Evolutionary conservation across 2,113 vertebrate species (phyloP), one percentile per base, ranked within the genome.

Genomic region (Tachysurus fulvidraco): DNA sequence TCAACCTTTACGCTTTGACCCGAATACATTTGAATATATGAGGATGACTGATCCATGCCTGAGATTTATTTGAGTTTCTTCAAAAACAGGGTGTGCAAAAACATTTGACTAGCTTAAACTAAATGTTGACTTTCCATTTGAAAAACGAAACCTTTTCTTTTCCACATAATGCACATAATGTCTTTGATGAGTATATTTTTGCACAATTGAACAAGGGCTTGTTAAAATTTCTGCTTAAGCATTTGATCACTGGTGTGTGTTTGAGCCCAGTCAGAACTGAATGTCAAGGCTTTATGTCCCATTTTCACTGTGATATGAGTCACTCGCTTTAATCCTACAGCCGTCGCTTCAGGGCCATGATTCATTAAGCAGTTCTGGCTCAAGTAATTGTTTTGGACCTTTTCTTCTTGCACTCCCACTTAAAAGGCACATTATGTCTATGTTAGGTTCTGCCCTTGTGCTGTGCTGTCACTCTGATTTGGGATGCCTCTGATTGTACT

Each of bases 211-310:
- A 79, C 73, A 86, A 83, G 83, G 59, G 54, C 28, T 81, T 80
- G 67, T 60, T 85, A 85, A 84, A 88, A 88, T 87, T 83, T 88
- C 88, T 81, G 69, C 65, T 89, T 86, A 87, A 89, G 76, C 83
- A 76, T 86, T 84, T 86, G 86, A 88, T 90, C 85, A 87, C 59
- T 65, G 77, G 85, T 52, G 78, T 65, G 62, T 87, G 88, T 84
- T 81, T 86, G 84, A 80, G 83, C 60, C 83, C 60, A 55, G 81
- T 81, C 60, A 44, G 54, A 69, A 57, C 67, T 85, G 60, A 85
- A 77, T n/a, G 62, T 69, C 36, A 57, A 88, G 78, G 57, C 84
- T 86, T 83, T 83, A 65, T 60, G n/a, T 74, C 83, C 65, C 54
- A 69, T 74, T 88, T 79, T 55, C n/a, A 28, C 50, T 25, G 59